Conservation (phyloP, 2,797 vertebrate species). For the Tamandua tetradactyla region DNA sequence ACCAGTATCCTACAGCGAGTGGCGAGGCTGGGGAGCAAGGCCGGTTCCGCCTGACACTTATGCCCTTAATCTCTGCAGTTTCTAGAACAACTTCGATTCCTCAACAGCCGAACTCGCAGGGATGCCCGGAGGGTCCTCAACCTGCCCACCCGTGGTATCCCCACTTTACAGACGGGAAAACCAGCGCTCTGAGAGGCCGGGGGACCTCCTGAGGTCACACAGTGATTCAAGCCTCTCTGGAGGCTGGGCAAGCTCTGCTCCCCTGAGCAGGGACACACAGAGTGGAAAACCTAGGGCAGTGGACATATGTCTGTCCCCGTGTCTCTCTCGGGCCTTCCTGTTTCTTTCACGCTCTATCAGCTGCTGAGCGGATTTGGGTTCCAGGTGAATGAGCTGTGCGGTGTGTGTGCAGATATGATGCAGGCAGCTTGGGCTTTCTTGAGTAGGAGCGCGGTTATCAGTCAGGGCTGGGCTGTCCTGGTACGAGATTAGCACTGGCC, state of each 20-base stretch:
- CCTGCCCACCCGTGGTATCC: too few species aligned
- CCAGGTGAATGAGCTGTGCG: not conserved
- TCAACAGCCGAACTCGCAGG: not conserved
- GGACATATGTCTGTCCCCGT: rapidly evolving
- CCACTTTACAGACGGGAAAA: not conserved
- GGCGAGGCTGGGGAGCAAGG: not conserved
- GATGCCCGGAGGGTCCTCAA: not conserved
- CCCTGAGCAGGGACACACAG: not conserved
- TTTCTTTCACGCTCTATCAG: not conserved
- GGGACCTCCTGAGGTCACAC: not conserved
- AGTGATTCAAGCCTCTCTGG: not conserved
- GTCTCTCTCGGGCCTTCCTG: not conserved
- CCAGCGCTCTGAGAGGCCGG: not conserved
- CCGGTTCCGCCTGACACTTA: not conserved
- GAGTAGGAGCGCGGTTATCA: not conserved
- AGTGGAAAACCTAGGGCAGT: not conserved
- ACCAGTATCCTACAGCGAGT: not conserved
- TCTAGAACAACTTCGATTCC: not conserved
- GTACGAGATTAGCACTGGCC: not conserved
- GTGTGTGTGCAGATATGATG: not conserved
- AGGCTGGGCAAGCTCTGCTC: not conserved
- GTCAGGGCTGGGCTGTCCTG: not conserved
- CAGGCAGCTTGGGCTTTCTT: not conserved
- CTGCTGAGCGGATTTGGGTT: not conserved
- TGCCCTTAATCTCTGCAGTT: not conserved